A percentile compares a stretch with the other conserved stretches of the same genome.
Evolutionary conservation across 2,888 invertebrate species (phyloP).

Genomic region (Himalopsyche anomala): DNA sequence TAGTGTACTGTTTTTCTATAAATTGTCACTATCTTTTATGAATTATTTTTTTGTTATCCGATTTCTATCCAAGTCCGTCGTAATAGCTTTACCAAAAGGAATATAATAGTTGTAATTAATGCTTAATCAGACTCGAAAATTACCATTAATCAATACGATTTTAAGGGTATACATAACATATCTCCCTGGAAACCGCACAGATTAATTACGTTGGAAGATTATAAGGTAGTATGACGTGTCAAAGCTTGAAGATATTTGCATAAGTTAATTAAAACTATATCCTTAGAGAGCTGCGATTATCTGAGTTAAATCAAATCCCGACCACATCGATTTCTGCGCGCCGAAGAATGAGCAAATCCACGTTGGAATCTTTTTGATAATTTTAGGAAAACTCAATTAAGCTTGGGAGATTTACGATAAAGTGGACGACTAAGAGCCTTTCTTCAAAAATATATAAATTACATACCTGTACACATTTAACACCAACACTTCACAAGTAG

Average conservation of each 20-base stretch:
- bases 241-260: constrained; percentile 10
- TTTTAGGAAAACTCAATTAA: constrained; percentile 20
- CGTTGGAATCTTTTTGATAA: neutral
- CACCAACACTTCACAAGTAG: too few relatives aligned
- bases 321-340: constrained; percentile 11
- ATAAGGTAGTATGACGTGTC: neutral
- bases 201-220: neutral
- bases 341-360: neutral
- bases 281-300: constrained; percentile 12
- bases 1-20: too few relatives aligned
- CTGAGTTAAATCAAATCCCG: constrained; percentile 16
- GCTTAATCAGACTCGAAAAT: neutral
- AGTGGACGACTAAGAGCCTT: neutral
- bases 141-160: neutral
- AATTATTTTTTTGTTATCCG: too few relatives aligned
- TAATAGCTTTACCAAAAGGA: too few relatives aligned
- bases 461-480: too few relatives aligned
- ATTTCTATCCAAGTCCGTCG: too few relatives aligned
- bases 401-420: neutral
- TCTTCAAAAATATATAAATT: too few relatives aligned
- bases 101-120: too few relatives aligned
- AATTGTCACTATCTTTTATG: too few relatives aligned
- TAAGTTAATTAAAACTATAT: constrained; percentile 30
- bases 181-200: neutral
- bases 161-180: neutral